Conservation (phyloP, 1,140 invertebrate species). For the Neodiprion pinetum region DNA sequence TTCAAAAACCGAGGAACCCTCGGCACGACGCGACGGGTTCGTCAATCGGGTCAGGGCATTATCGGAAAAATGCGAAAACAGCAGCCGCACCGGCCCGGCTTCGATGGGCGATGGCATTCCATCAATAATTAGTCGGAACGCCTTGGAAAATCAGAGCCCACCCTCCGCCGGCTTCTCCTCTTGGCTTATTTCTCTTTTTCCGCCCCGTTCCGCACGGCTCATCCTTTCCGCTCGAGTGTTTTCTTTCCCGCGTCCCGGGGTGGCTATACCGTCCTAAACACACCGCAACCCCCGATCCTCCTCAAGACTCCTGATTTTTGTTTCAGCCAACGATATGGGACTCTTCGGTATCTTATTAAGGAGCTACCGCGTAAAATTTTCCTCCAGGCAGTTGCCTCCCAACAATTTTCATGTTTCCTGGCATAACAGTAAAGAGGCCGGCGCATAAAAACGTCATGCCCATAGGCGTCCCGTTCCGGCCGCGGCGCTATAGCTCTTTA, state of each 20-base stretch:
- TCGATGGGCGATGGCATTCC: not conserved
- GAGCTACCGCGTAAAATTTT: not conserved
- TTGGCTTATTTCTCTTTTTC: not conserved
- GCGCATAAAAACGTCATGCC: not conserved
- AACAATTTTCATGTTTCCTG: not conserved
- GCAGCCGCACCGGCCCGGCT: not conserved
- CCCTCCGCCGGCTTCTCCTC: not conserved
- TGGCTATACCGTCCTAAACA: not conserved
- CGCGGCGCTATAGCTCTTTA: not conserved
- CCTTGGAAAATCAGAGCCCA: not conserved
- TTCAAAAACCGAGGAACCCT: not conserved
- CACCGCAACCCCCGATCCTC: not conserved
- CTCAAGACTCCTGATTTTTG: not conserved
- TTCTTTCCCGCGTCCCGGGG: not conserved
- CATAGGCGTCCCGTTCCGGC: not conserved
- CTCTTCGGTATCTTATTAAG: not conserved
- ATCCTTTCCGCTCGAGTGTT: not conserved
- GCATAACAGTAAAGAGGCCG: constrained; percentile 1
- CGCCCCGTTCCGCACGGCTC: too few species aligned
- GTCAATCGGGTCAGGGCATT: not conserved
- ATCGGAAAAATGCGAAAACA: constrained; percentile 5
- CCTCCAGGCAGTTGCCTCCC: not conserved
- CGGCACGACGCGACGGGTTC: not conserved
- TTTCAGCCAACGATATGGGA: not conserved
- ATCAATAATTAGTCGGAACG: not conserved